Base-by-base conservation (phyloP, 2,888 invertebrate genomes). In the Xanthorhoe designata region DNA sequence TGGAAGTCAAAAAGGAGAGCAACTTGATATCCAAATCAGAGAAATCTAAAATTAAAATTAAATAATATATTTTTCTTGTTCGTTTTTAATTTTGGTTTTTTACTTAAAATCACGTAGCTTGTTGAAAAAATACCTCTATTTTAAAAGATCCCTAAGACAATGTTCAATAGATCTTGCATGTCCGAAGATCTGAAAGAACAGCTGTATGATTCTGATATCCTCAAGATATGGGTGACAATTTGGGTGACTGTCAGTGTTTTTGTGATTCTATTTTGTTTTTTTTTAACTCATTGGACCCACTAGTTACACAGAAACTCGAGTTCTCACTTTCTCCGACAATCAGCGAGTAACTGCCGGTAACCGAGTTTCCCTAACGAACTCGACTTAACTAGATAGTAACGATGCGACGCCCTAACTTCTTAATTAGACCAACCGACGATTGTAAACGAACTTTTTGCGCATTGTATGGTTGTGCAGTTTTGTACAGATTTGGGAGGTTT, bases 321-420 rank as follows among this genome's bases (percentile, higher is more conserved):
- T 80, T 83, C 82, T 87, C 87, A 85, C 88, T 88, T 87, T 86
- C 86, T 66, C 79, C 78, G 78, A 86, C 88, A 89, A 90, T 89
- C 89, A 89, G 79, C 83, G 82, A 80, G 78, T 77, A 80, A 83
- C 82, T 81, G 79, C 78, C 78, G 80, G 80, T 87, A 89, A 88
- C 87, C 81, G 83, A 86, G 87, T 88, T 87, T 81, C 79, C 75
- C 87, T 91, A 90, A 90, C 89, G 88, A 90, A 90, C 90, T 87
- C 79, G 77, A 79, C 80, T 81, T 87, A 88, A 89, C 89, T 88
- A 82, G 85, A 84, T 83, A 85, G 84, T 88, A 87, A 88, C 88
- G 87, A 88, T 74, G 81, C 79, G 77, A 80, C 80, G 75, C 75
- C 80, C 79, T 79, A 83, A 88, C 86, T 87, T 85, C 86, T 84